Evolutionary conservation across 2,113 vertebrate genomes (phyloP).

Genomic region (Nematolebias whitei): DNA sequence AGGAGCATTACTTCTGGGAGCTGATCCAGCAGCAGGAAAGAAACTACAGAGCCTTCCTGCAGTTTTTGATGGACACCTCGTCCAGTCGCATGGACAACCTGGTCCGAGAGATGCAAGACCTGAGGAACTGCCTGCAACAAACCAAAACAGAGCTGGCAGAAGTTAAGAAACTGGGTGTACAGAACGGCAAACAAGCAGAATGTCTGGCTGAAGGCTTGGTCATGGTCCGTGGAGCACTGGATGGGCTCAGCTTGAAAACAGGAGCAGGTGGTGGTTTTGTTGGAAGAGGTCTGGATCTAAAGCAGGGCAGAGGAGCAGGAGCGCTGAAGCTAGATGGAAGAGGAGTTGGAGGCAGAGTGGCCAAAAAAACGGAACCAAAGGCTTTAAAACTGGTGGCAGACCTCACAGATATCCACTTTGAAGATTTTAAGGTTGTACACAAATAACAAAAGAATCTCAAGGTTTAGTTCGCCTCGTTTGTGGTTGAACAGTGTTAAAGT

Average conservation of each 20-base stretch:
- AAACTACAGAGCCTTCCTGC: slow-evolving; percentile 73
- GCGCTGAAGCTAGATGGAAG: slow-evolving; percentile 57
- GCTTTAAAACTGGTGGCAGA: slow-evolving; percentile 76
- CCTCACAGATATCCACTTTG: slow-evolving; percentile 73
- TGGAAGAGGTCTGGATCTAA: slow-evolving; percentile 35
- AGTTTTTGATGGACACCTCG: slow-evolving; percentile 73
- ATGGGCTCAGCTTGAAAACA: slow-evolving; percentile 45
- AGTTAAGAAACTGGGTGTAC: slow-evolving; percentile 57
- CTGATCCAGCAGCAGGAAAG: slow-evolving; percentile 77
- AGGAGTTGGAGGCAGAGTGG: slow-evolving; percentile 32
- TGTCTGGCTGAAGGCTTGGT: slow-evolving; percentile 71
- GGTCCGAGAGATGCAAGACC: slow-evolving; percentile 74
- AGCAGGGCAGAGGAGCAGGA: slow-evolving; percentile 48
- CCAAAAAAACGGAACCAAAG: slow-evolving; percentile 62
- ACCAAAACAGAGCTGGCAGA: slow-evolving; percentile 62
- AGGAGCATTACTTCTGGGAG: slow-evolving; percentile 72
- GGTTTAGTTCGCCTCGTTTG: neutral
- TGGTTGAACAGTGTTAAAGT: no score
- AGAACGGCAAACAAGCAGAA: slow-evolving; percentile 59
- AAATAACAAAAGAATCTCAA: neutral
- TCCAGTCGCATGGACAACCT: slow-evolving; percentile 70
- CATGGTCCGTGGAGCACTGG: slow-evolving; percentile 63
- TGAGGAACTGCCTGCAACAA: slow-evolving; percentile 64
- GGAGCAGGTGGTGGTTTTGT: slow-evolving; percentile 18
- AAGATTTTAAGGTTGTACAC: slow-evolving; percentile 70